Base-by-base conservation (phyloP, 2,113 vertebrate genomes). In the Microcebus griseorufus region DNA sequence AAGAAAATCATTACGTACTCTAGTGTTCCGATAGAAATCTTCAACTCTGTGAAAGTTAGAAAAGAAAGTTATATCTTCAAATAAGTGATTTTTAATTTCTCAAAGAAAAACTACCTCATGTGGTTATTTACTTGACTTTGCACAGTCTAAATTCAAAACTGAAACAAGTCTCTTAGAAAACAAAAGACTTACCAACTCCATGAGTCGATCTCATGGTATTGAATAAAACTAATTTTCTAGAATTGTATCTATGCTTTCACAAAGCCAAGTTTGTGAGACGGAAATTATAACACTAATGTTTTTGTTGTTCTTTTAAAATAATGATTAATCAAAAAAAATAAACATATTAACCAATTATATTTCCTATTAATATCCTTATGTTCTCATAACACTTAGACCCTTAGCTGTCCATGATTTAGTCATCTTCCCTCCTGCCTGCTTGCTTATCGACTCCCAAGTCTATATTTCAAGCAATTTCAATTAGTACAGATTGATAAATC, bases 401-500 rank as follows among this genome's bases (percentile, higher is more conserved):
- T 67, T 79, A 90, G 23, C 32, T 90, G 62, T 82, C 25, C 1
- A 17, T 29, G 20, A 51, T 45, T 37, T 51, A 60, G 42, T 62
- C 6, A 1, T 53, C 5, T 92, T 51, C 29, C 53, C 18, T 7
- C 29, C 6, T 64, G 8, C 37, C 93, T 29, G 17, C 37, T 58
- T 32, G 32, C 23, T 81, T 86, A 58, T 22, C 39, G 23, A 70
- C 20, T 51, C 39, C 53, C 8, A 90, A 90, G 62, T 84, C 37
- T 83, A 2, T 42, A 25, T 83, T 98, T 97, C 96, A 96, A 82
- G 34, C 96, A 83, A 78, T 95, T 96, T 96, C 93, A 93, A 75
- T 80, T 48, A 95, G 11, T 14, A 62, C 12, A 93, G 67, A 83
- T 97, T 97, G 94, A 75, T 12, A 92, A 87, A 83, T 90, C 92